These are phyloP conservation scores for Schizaphis graminum DNA, from an alignment of 2,888 invertebrate species.

Conservation along the genomic window DNA sequence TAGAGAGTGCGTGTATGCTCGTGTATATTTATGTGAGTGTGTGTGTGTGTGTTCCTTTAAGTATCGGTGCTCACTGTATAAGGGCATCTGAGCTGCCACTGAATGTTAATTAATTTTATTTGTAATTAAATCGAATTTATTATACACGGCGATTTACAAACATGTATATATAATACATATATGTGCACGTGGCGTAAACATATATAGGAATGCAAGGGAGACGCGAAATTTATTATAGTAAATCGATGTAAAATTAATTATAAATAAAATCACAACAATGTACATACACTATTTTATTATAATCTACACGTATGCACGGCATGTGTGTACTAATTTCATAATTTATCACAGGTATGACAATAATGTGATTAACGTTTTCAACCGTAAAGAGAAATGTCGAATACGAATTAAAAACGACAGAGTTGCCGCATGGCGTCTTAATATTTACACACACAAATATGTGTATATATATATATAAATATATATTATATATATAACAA, in stretches of 20 bases:
- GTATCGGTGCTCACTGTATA: background rate
- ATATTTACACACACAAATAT: background rate
- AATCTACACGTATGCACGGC: background rate
- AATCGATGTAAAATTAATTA: background rate
- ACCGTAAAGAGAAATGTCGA: background rate
- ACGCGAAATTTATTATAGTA: background rate
- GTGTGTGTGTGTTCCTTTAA: background rate
- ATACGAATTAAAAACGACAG: background rate
- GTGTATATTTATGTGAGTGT: background rate
- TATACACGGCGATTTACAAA: background rate
- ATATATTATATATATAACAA: background rate
- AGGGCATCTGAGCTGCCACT: background rate
- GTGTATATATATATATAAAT: no score
- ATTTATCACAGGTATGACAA: background rate
- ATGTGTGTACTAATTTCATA: background rate
- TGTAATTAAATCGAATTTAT: slow-evolving; percentile 42
- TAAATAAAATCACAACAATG: background rate
- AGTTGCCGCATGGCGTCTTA: background rate
- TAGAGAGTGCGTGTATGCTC: background rate
- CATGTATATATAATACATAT: background rate
- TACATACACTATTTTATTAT: background rate
- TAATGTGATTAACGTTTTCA: background rate
- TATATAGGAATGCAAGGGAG: background rate
- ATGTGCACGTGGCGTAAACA: background rate
- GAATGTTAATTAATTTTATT: slow-evolving; percentile 44